Conservation (phyloP, 2,888 invertebrate genomes). For the Campoplex capitator region DNA sequence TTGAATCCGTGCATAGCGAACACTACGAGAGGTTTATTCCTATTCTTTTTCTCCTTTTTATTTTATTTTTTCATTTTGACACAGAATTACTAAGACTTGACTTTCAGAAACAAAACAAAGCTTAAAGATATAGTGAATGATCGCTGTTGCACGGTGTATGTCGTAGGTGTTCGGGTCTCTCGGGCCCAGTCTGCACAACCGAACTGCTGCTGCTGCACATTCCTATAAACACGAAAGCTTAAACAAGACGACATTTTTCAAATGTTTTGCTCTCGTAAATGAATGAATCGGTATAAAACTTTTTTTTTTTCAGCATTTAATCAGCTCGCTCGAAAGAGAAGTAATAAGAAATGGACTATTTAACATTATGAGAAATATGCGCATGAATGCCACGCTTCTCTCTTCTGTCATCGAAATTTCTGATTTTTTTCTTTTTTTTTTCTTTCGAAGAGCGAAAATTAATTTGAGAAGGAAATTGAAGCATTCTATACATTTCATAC, state of each 20-base stretch:
- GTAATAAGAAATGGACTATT: background rate
- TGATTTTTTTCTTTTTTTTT: background rate
- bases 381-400: background rate
- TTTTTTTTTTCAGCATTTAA: background rate
- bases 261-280: too few species aligned
- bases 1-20: background rate
- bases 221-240: background rate
- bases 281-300: background rate
- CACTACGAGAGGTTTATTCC: background rate
- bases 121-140: background rate
- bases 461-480: background rate
- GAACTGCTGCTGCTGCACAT: background rate
- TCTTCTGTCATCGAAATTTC: background rate
- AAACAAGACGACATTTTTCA: background rate
- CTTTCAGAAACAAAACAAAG: background rate
- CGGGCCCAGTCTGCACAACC: background rate
- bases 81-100: background rate
- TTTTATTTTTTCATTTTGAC: background rate
- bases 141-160: background rate
- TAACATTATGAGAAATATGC: background rate
- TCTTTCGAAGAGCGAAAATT: background rate
- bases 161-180: background rate
- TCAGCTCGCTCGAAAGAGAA: background rate
- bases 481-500: background rate
- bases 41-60: too few species aligned